Percentiles rank a stretch among this genome's conserved stretches.
Conservation (phyloP, 1,140 invertebrate genomes). For the Danaus melanippus region DNA sequence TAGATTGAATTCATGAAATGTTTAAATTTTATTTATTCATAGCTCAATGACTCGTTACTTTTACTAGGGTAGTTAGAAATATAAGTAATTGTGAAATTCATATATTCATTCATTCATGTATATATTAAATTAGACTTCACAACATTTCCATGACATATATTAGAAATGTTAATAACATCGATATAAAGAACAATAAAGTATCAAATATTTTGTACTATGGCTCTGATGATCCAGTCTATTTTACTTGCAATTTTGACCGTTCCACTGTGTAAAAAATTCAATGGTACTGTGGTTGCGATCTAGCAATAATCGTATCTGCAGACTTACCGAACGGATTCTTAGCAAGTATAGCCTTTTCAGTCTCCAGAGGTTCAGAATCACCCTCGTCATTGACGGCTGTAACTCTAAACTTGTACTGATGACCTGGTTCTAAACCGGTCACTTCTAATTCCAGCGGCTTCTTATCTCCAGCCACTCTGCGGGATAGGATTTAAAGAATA, state of each 20-base stretch:
- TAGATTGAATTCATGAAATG: no score
- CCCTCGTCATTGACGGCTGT: conserved; percentile 96
- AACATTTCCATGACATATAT: no score
- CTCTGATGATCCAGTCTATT: no score
- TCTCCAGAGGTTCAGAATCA: conserved; percentile 93
- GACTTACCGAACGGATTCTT: conserved; percentile 96
- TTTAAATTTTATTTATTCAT: no score
- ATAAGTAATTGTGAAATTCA: no score
- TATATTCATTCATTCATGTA: no score
- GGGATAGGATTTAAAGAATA: conserved; percentile 10
- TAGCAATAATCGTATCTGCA: background rate
- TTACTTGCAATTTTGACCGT: background rate
- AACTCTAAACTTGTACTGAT: conserved; percentile 97
- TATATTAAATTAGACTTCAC: no score
- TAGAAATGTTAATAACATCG: no score
- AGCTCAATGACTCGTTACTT: no score
- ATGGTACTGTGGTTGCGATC: background rate
- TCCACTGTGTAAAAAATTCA: background rate
- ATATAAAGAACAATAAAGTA: no score
- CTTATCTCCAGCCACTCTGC: conserved; percentile 77
- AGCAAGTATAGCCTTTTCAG: conserved; percentile 87
- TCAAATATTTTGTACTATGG: no score
- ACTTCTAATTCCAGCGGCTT: conserved; percentile 87
- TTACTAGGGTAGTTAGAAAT: no score
- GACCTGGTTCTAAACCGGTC: conserved; percentile 90